Evolutionary conservation across 2,888 invertebrate genomes (phyloP), one percentile per base, ranked within the genome.

Genomic region (Xestia rhomboidea): DNA sequence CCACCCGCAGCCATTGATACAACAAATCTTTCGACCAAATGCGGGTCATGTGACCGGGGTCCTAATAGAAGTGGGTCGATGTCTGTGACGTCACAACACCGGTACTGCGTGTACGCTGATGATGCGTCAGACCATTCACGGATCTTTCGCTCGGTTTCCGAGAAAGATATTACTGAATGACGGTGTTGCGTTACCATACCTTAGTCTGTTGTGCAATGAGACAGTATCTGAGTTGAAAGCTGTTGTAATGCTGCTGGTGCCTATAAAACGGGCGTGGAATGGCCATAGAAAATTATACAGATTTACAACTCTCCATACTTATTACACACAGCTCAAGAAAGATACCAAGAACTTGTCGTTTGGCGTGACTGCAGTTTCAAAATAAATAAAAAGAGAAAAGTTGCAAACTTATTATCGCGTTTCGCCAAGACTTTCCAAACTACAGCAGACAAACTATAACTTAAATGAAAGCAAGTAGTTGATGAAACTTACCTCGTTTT

Each of bases 81-180:
- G 87, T 87, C 68, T 13, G 51, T 90, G 88, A 89, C 87, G 89
- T 89, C 89, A 90, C 44, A 54, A 68, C 79, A 87, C 89, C 87
- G 89, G 88, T 87, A 86, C 79, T 81, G 74, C 83, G 84, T 81
- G 83, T 83, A 84, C 85, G 82, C 82, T 80, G 83, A 80, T 88
- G 87, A 90, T 87, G 89, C 88, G 89, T 87, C 90, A 84, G 76
- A 18, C 83, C 84, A 83, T 91, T 88, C 89, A 77, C 82, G 83
- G 89, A 90, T 87, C 85, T 83, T 87, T 85, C 77, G 81, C 72
- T 79, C 68, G 70, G 80, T 79, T 91, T 90, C 92, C 82, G 79
- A 88, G 89, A 88, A 88, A 63, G 51, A 74, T 78, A 74, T 79
- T 75, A 68, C 13, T 69, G 75, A 79, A 66, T 81, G 87, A 72